Percentiles rank a stretch among this genome's conserved stretches.
phyloP scores from a whole-genome alignment of 2,888 invertebrate species.

The Caenorhabditis sp. region DNA sequence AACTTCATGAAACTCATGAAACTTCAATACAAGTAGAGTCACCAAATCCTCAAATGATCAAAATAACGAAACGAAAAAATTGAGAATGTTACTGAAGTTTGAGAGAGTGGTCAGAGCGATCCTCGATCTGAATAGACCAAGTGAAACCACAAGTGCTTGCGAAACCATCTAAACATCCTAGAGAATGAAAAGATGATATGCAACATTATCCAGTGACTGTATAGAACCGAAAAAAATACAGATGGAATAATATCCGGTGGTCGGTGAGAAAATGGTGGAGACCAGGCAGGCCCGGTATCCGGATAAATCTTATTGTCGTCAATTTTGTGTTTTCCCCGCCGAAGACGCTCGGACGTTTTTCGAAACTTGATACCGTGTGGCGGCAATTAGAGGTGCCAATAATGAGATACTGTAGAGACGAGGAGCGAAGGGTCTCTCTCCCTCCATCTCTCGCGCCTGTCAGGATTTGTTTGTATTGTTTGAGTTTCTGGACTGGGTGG shows the following conservation, averaged over 20 bases:
- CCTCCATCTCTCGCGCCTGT: constrained; percentile 50
- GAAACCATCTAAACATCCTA: constrained; percentile 24
- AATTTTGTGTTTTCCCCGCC: constrained; percentile 42
- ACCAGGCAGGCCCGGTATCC: constrained; percentile 45
- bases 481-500: constrained; percentile 50
- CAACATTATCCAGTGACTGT: constrained; percentile 45
- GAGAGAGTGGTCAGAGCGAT: background rate
- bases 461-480: constrained; percentile 65
- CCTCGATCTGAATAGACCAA: constrained; percentile 6
- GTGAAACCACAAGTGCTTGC: constrained; percentile 7
- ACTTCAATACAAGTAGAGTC: background rate
- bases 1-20: background rate
- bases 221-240: constrained; percentile 24
- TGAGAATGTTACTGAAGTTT: constrained; percentile 9
- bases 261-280: constrained; percentile 47
- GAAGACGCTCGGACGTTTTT: constrained; percentile 35
- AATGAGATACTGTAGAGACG: constrained; percentile 60
- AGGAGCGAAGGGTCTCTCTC: constrained; percentile 9
- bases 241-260: constrained; percentile 53
- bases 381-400: constrained; percentile 66
- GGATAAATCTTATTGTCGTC: constrained; percentile 52
- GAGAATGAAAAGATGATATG: constrained; percentile 1
- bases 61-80: background rate
- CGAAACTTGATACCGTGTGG: constrained; percentile 62
- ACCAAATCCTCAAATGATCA: background rate